Evolutionary conservation across 2,797 vertebrate genomes (phyloP), one percentile per base, ranked within the genome.

Genomic region (Okamejei kenojei): DNA sequence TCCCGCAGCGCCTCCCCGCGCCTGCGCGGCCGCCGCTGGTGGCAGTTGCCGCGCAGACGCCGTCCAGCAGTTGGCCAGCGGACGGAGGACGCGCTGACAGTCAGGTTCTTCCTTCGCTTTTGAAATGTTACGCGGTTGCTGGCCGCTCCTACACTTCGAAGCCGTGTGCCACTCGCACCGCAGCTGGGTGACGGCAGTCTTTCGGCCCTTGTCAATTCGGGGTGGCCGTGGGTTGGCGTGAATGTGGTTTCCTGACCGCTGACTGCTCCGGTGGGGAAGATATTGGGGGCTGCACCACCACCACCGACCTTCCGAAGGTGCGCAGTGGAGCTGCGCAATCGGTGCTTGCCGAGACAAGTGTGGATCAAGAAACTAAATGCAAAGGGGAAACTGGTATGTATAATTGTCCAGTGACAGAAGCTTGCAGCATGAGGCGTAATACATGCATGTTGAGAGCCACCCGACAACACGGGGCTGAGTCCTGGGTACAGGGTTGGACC

Each of bases 11-110:
- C 32, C n/a, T 78, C 23, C 8, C 2, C 29, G 81, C 81, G 81
- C 81, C 3, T 84, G 81, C 81, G 54, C 21, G 23, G 45, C 81
- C 3, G 45, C 23, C 81, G 5, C 81, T 2, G 13, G 58, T 45
- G n/a, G 61, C n/a, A 32, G n/a, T 68, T 11, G n/a, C n/a, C n/a
- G 86, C 86, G 86, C 86, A 90, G 63, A 63, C 63, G 86, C 32
- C 19, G 19, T 65, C 63, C 32, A 71, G 65, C 8, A 71, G 1
- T 17, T 10, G 5, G 65, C 7, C 0, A 90, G 68, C 23, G 3
- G 29, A 65, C 2, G 35, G 63, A 58, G 35, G 90, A 58, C 15
- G 90, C 1, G 90, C 0, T 76, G 90, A 35, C 35, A 73, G 71
- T 71, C 45, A 0, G 10, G 6, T 91, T 23, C 35, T 65, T 7